These are phyloP conservation scores for Archivesica marissinica DNA, from an alignment of 1,140 invertebrate genomes.

Conservation along the genomic window DNA sequence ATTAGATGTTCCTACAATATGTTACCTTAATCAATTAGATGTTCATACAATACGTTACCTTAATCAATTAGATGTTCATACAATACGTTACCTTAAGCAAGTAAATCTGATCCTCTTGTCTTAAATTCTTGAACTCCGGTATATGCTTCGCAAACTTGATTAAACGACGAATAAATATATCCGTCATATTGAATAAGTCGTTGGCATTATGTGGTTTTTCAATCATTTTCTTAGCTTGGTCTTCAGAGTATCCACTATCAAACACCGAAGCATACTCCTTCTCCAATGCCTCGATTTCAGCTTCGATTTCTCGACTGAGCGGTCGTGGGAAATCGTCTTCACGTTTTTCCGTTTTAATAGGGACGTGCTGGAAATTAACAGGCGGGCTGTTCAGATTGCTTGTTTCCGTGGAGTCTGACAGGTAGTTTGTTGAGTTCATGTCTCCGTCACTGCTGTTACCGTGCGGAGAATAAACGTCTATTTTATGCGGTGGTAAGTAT, in stretches of 20 bases:
- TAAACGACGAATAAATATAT: constrained; percentile 93
- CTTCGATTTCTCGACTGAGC: constrained; percentile 67
- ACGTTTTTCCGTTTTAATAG: constrained; percentile 48
- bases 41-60: too few species aligned
- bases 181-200: constrained; percentile 88
- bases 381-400: constrained; percentile 24
- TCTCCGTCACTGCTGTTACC: constrained; percentile 9
- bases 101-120: constrained; percentile 79
- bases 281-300: constrained; percentile 70
- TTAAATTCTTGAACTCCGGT: constrained; percentile 77
- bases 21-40: too few species aligned
- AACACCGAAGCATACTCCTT: constrained; percentile 73
- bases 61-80: too few species aligned
- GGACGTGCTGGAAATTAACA: neutral
- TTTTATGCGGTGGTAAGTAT: constrained; percentile 52
- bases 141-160: constrained; percentile 80
- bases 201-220: constrained; percentile 72
- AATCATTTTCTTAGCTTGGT: constrained; percentile 69
- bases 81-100: constrained; percentile 75
- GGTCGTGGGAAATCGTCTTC: constrained; percentile 69
- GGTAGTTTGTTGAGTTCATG: constrained; percentile 25
- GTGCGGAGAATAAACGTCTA: constrained; percentile 15
- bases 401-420: constrained; percentile 49
- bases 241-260: constrained; percentile 73
- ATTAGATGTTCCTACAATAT: too few species aligned